phyloP scores from a whole-genome alignment of 2,113 vertebrate genomes.

The Catharus minimus region DNA sequence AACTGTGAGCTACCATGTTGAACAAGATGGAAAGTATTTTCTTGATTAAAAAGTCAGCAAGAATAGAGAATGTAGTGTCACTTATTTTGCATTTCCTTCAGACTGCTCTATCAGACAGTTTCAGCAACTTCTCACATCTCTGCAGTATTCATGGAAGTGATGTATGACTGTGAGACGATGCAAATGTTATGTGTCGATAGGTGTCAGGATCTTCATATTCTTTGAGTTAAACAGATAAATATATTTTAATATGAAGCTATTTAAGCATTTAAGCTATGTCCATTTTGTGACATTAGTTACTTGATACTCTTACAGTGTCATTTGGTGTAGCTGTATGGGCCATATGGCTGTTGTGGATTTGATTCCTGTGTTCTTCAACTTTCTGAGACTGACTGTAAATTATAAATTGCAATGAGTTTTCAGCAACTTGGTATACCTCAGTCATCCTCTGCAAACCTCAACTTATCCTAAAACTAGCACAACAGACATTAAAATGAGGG shows the following conservation, averaged over 20 bases:
- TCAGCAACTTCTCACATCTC: not conserved
- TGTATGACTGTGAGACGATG: not conserved
- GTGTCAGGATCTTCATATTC: not conserved
- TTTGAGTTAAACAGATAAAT: not conserved
- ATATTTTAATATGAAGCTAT: not conserved
- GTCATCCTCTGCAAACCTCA: not conserved
- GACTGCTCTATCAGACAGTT: not conserved
- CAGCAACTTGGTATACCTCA: not conserved
- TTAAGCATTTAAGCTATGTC: not conserved
- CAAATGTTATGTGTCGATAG: not conserved
- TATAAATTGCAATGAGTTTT: not conserved
- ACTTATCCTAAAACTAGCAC: not conserved
- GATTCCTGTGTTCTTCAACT: not conserved
- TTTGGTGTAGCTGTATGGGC: not conserved
- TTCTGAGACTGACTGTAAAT: not conserved
- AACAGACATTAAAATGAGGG: not conserved
- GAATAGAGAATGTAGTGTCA: not conserved
- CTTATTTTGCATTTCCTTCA: constrained; percentile 7
- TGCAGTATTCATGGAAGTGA: not conserved
- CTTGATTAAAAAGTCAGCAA: not conserved
- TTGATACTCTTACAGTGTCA: not conserved
- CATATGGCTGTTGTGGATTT: not conserved
- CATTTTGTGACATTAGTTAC: not conserved
- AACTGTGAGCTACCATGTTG: not conserved
- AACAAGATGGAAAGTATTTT: not conserved